Evolutionary conservation across 2,888 invertebrate species (phyloP), one percentile per base, ranked within the genome.

Genomic region (Cosmopolites sordidus): DNA sequence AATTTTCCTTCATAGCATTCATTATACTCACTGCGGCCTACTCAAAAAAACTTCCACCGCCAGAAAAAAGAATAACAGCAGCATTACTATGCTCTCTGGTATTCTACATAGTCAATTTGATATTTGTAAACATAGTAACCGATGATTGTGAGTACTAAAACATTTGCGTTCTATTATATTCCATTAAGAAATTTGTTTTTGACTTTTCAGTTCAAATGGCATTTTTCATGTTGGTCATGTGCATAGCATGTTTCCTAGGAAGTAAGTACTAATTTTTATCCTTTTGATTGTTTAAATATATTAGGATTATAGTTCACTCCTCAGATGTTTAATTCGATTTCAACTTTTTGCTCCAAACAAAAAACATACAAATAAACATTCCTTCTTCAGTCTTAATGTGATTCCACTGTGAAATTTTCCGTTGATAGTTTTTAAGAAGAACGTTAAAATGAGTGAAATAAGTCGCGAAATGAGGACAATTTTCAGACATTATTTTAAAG

Each of bases 131-230:
- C 46, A 57, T 66, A 12, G 47, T 62, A 39, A 63, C 66, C 1
- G 64, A 66, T 48, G 48, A 56, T 17, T 66, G 66, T 66, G 56
- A 63, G 66, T 64, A 53, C n/a, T 39, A 37, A 15, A 8, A 8
- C 8, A 22, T 5, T 22, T 22, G 3, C 3, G 22, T 22, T 22
- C 8, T 5, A 22, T 22, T 8, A 22, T 3, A 22, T 8, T 44
- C 5, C n/a, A 4, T 47, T 18, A 3, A 15, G 4, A 22, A 16
- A 15, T 22, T 15, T 40, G 18, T n/a, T n/a, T n/a, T 44, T 43
- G 46, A 16, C 16, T 37, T 50, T 66, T 44, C 48, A 67, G 65
- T 64, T 58, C 62, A 64, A 48, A 39, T 38, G 12, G 52, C 48
- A 9, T 66, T 65, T 49, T 65, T 65, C 47, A 51, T 51, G 6